Percentiles rank a stretch among this genome's conserved stretches.
Evolutionary conservation across 2,113 vertebrate species (phyloP).

Genomic region (Larimichthys crocea): DNA sequence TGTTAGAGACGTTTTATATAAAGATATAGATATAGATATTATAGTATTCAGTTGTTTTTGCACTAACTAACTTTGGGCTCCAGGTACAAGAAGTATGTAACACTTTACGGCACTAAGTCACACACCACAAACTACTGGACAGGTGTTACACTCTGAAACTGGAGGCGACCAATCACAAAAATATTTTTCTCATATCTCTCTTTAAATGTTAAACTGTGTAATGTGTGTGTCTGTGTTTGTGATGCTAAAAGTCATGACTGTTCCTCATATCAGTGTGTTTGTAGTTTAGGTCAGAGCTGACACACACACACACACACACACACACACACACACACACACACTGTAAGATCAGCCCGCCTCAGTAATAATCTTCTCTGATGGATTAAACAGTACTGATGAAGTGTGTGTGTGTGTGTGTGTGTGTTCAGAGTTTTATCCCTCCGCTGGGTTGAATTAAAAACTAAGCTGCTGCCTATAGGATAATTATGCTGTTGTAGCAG

Average conservation of each 20-base stretch:
- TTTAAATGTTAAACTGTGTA: background rate
- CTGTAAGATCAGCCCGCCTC: conserved; percentile 12
- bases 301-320: background rate
- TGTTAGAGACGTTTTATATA: no score
- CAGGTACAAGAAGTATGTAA: no score
- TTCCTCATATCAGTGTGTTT: background rate
- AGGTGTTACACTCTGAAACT: no score
- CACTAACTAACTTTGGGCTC: no score
- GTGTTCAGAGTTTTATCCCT: conserved; percentile 10
- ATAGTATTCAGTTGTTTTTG: no score
- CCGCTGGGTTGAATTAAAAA: conserved; percentile 31
- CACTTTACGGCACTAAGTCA: no score
- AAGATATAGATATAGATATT: no score
- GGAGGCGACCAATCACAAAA: no score
- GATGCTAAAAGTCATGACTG: background rate
- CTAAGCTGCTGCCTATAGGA: conserved; percentile 30
- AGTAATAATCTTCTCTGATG: conserved; percentile 15
- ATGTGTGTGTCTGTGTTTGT: background rate
- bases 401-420: conserved; percentile 19
- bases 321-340: background rate
- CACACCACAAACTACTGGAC: no score
- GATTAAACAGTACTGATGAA: conserved; percentile 16
- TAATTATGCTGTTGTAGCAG: conserved; percentile 11
- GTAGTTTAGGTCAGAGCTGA: background rate
- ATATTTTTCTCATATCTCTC: no score